Conservation (phyloP, 2,797 vertebrate genomes). For the Microtus obscurus region DNA sequence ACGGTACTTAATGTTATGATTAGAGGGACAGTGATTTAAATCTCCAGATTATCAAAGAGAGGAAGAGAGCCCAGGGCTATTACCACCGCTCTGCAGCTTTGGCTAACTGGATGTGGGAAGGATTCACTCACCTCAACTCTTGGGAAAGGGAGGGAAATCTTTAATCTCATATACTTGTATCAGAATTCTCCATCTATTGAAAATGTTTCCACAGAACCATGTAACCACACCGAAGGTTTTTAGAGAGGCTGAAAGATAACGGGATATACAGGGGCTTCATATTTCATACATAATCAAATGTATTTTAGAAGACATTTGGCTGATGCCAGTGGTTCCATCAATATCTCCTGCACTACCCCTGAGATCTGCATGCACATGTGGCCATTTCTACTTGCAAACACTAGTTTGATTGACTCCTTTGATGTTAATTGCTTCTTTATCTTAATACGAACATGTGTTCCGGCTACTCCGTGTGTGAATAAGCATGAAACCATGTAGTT, state of each 20-base stretch:
- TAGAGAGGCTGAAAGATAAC: slow-evolving; percentile 64
- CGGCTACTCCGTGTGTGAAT: too few relatives aligned
- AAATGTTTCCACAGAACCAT: slow-evolving; percentile 67
- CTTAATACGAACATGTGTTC: neutral
- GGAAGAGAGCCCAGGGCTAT: slow-evolving; percentile 45
- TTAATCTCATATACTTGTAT: slow-evolving; percentile 31
- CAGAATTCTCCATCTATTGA: slow-evolving; percentile 64
- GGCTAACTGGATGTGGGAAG: slow-evolving; percentile 68
- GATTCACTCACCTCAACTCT: slow-evolving; percentile 74
- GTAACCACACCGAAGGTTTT: slow-evolving; percentile 68
- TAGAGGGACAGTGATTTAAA: slow-evolving; percentile 66
- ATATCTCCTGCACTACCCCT: neutral
- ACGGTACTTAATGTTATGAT: slow-evolving; percentile 13
- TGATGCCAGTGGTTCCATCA: neutral
- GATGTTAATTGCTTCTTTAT: neutral
- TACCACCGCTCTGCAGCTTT: slow-evolving; percentile 70
- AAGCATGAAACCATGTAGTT: neutral
- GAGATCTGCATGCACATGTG: neutral
- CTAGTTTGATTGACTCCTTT: neutral
- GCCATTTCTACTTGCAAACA: neutral
- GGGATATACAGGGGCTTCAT: slow-evolving; percentile 57
- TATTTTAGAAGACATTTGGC: neutral
- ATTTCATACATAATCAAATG: slow-evolving; percentile 13
- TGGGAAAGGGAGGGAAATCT: slow-evolving; percentile 61
- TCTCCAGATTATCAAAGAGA: slow-evolving; percentile 72